Conservation (phyloP, 2,888 invertebrate species). For the Thyatira batis region DNA sequence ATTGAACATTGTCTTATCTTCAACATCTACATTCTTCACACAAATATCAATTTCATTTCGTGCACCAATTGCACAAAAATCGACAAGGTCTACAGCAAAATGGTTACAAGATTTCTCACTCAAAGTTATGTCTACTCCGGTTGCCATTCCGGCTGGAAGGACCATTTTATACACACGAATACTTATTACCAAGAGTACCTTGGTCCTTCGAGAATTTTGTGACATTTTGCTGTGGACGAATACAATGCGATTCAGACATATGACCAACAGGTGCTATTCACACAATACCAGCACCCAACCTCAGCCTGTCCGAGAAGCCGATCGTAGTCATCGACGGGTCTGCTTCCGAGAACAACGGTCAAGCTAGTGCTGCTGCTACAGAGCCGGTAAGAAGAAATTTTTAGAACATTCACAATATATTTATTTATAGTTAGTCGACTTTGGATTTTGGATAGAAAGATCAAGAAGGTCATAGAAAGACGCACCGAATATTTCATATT, state of each 20-base stretch:
- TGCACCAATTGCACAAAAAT: constrained; percentile 36
- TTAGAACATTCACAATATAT: not conserved
- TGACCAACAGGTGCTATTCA: constrained; percentile 88
- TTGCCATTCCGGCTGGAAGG: no score
- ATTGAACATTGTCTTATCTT: constrained; percentile 5
- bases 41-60: constrained; percentile 19
- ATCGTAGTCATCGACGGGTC: constrained; percentile 70
- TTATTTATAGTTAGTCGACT: no score
- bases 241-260: constrained; percentile 53
- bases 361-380: constrained; percentile 29
- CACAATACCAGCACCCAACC: constrained; percentile 92
- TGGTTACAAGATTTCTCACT: constrained; percentile 10
- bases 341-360: constrained; percentile 25
- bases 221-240: constrained; percentile 50
- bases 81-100: constrained; percentile 27
- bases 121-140: no score
- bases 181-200: no score
- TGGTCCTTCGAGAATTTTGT: constrained; percentile 15
- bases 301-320: constrained; percentile 86
- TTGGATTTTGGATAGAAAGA: no score
- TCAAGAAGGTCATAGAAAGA: no score
- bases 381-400: constrained; percentile 47
- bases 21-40: not conserved
- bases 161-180: no score
- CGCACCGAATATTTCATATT: no score